These are phyloP conservation scores for Manis pentadactyla DNA, from an alignment of 2,797 vertebrate genomes.

Conservation along the genomic window DNA sequence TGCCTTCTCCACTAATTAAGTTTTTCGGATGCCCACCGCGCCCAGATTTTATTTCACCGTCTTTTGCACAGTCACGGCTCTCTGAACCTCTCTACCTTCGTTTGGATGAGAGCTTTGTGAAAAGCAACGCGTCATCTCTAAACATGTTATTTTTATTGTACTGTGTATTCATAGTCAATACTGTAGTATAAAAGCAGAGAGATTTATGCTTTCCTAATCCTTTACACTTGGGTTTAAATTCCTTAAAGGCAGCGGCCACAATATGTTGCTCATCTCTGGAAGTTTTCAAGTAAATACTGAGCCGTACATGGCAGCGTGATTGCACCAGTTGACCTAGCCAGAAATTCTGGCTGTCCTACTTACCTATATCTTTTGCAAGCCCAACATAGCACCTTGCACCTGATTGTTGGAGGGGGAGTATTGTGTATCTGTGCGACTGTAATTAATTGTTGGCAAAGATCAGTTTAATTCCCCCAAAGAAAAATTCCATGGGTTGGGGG, in stretches of 20 bases:
- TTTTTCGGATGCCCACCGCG: neutral
- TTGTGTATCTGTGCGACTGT: conserved; percentile 5
- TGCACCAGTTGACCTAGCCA: neutral
- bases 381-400: neutral
- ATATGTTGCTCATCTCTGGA: conserved; percentile 6
- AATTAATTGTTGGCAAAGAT: conserved; percentile 21
- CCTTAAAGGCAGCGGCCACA: neutral
- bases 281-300: conserved; percentile 35
- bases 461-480: neutral
- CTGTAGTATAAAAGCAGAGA: neutral
- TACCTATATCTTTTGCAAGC: neutral
- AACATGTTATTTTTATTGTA: neutral
- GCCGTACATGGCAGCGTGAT: neutral
- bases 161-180: neutral
- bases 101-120: neutral
- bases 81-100: neutral
- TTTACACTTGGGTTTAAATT: conserved; percentile 40
- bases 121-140: neutral
- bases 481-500: neutral
- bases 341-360: neutral
- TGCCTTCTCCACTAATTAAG: neutral
- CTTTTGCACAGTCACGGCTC: neutral
- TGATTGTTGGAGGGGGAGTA: neutral
- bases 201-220: neutral
- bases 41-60: neutral